Conservation (phyloP, 2,888 invertebrate genomes). For the Peribatodes rhomboidaria region DNA sequence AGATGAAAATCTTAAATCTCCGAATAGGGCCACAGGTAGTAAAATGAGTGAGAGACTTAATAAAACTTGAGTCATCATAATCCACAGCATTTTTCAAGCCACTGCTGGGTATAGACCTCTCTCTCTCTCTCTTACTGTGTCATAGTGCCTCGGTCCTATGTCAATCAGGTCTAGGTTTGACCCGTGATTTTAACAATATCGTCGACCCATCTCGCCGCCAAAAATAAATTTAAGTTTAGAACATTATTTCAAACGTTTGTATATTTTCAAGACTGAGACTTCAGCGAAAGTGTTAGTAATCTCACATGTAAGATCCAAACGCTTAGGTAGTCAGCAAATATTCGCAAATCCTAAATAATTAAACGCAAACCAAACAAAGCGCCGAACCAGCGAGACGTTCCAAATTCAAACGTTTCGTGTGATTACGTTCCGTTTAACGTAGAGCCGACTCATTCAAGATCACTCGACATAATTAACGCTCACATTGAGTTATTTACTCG, state of each 20-base stretch:
- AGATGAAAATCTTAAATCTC: no score
- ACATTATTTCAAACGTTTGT: conserved; percentile 4
- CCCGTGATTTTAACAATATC: no score
- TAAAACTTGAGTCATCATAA: no score
- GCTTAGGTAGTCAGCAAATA: conserved; percentile 29
- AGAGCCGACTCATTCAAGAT: conserved; percentile 70
- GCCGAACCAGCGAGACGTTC: conserved; percentile 51
- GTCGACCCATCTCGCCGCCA: no score
- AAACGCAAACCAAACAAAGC: conserved; percentile 37
- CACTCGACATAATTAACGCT: conserved; percentile 81
- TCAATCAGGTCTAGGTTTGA: no score
- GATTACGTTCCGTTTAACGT: conserved; percentile 70
- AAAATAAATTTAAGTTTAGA: no score
- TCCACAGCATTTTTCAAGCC: no score
- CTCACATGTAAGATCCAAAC: conserved; percentile 13
- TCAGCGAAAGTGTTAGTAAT: conserved; percentile 17
- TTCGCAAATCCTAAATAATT: conserved; percentile 38
- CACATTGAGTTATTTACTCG: conserved; percentile 82
- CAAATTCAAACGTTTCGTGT: conserved; percentile 66
- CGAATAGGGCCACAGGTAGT: no score
- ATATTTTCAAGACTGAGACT: not conserved
- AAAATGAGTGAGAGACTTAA: no score
- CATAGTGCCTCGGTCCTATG: no score
- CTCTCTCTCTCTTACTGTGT: no score
- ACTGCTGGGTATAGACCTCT: no score